Evolutionary conservation across 2,113 vertebrate species (phyloP).

Genomic region (Phocoena phocoena): DNA sequence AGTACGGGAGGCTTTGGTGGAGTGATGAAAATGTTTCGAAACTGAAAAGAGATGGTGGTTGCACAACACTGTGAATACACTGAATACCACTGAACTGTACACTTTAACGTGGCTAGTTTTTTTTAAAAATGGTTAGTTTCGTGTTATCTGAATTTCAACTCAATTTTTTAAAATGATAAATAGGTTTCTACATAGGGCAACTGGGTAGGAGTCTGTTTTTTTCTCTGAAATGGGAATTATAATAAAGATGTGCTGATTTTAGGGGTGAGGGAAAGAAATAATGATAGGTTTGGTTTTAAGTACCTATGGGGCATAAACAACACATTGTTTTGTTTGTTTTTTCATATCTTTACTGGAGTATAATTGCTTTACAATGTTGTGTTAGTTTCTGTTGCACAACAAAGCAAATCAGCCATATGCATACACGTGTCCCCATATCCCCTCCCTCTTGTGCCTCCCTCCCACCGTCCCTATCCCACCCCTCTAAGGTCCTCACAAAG

Average conservation of each 20-base stretch:
- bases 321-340: neutral
- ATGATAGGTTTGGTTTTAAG: neutral
- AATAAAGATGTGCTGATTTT: neutral
- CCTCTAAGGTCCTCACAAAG: too few species aligned
- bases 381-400: too few species aligned
- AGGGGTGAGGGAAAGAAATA: neutral
- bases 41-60: neutral
- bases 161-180: neutral
- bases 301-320: neutral
- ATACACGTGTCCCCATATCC: too few species aligned
- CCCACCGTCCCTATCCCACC: too few species aligned
- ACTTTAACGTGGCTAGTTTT: neutral
- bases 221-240: neutral
- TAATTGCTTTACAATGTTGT: too few species aligned
- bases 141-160: neutral
- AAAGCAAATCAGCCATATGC: too few species aligned
- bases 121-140: neutral
- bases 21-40: neutral
- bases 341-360: too few species aligned
- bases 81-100: neutral
- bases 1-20: neutral
- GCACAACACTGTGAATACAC: neutral
- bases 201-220: neutral
- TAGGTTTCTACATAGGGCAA: neutral
- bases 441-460: too few species aligned